Base-by-base conservation (phyloP, 1,140 invertebrate species). In the Scaptomyza montana region DNA sequence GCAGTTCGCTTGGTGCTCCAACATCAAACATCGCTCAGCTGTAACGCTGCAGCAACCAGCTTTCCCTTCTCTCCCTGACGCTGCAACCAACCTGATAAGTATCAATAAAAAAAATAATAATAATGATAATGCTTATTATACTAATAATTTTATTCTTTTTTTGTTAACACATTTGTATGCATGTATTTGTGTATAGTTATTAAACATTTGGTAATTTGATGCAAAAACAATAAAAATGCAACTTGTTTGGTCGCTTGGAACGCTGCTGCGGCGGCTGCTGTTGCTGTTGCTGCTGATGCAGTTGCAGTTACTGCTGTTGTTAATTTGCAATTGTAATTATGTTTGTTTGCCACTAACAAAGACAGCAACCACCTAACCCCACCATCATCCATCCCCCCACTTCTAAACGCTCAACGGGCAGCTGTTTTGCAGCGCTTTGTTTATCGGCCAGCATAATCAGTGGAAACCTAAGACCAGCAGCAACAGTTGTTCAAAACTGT, bases 291-390 rank as follows among this genome's bases (percentile, higher is more conserved):
- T 4, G 36, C 8, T 46, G 47, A 5, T 41, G 47, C 25, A 7
- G 13, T 60, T 5, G 50, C 41, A 25, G 30, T 21, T 72, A 60
- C 41, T 65, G 68, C 21, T 25, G 21, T 25, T 25, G 65, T 72
- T 72, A 72, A 66, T 66, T 72, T 72, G 39, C 69, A 72, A 66
- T 66, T 72, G 69, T 53, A 59, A 66, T 72, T 72, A 72, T 72
- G 60, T 56, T 63, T 70, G 59, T 21, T 30, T 10, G 54, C 39
- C 28, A 16, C 39, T 53, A 54, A 72, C 68, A 71, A 57, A 65
- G 54, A 45, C 53, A 16, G 21, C 43, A 63, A 21, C 8, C 13
- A 46, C 21, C 21, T 4, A 28, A 43, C 56, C 36, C 39, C 54
- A 46, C 39, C 39, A 16, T 61, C 43, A 30, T 25, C 21, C 65